phyloP scores from a whole-genome alignment of 1,140 invertebrate genomes.

The Drosophila sulfurigaster region DNA sequence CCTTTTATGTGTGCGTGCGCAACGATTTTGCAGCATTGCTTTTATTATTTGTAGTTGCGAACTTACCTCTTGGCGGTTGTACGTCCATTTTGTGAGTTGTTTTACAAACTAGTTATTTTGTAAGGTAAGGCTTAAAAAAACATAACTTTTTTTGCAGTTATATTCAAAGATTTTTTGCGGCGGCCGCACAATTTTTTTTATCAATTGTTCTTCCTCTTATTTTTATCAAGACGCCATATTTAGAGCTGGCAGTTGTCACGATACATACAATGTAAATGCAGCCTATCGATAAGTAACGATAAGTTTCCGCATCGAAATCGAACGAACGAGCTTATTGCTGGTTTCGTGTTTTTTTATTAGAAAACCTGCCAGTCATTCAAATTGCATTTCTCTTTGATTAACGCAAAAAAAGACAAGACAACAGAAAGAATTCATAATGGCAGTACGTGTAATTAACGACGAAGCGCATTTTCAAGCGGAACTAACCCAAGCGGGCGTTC shows the following conservation, averaged over 20 bases:
- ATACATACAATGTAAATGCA: neutral
- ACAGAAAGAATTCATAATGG: conserved; percentile 64
- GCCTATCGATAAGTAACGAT: conserved; percentile 13
- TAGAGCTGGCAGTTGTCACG: conserved; percentile 21
- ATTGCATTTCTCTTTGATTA: conserved; percentile 23
- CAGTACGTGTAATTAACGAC: conserved; percentile 85
- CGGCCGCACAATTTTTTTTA: conserved; percentile 39
- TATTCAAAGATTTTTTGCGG: conserved; percentile 46
- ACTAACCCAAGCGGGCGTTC: conserved; percentile 91
- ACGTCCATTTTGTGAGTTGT: conserved; percentile 58
- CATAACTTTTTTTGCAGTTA: conserved; percentile 54
- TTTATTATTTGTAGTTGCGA: neutral
- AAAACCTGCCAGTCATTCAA: conserved; percentile 43
- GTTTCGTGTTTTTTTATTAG: neutral
- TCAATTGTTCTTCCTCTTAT: conserved; percentile 37
- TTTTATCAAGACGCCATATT: conserved; percentile 53
- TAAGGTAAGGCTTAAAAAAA: conserved; percentile 38
- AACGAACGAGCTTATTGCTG: conserved; percentile 2
- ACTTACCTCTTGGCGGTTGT: conserved; percentile 65
- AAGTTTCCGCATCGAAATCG: neutral
- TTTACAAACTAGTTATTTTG: conserved; percentile 52
- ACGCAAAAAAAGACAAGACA: too few relatives aligned
- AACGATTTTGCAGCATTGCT: neutral
- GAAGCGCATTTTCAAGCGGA: conserved; percentile 94
- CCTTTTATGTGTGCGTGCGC: conserved; percentile 5